Evolutionary conservation across 2,113 vertebrate species (phyloP).

Genomic region (Capreolus pygargus): DNA sequence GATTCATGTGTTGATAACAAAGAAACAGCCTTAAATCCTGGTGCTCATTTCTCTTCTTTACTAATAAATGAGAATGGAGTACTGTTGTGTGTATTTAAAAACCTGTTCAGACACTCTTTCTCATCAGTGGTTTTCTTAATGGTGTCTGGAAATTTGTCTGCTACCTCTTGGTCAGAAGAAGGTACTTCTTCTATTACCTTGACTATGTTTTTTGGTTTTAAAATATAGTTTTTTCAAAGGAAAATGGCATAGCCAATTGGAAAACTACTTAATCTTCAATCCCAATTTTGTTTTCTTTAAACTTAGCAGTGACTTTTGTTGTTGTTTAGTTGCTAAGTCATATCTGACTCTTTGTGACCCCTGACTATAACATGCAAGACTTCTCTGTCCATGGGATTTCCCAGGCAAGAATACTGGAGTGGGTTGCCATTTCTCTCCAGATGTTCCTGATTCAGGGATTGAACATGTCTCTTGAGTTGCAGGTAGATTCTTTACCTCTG

Average conservation of each 20-base stretch:
- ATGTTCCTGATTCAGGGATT: background rate
- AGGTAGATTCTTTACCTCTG: background rate
- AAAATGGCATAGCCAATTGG: conserved; percentile 86
- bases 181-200: background rate
- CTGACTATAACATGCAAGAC: background rate
- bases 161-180: background rate
- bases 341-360: background rate
- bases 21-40: background rate
- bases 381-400: background rate
- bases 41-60: background rate
- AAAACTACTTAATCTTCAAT: conserved; percentile 85
- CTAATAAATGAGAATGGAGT: background rate
- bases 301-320: conserved; percentile 80
- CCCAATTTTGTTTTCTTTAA: conserved; percentile 83
- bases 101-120: background rate
- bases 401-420: background rate
- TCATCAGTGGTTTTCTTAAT: background rate
- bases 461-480: background rate
- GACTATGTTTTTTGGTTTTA: conserved; percentile 64
- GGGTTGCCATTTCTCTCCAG: background rate
- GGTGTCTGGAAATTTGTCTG: background rate
- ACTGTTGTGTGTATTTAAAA: background rate
- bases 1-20: background rate
- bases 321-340: background rate
- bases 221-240: conserved; percentile 86